Base-by-base conservation (phyloP, 2,797 vertebrate genomes). In the Malacoctenus gilli region DNA sequence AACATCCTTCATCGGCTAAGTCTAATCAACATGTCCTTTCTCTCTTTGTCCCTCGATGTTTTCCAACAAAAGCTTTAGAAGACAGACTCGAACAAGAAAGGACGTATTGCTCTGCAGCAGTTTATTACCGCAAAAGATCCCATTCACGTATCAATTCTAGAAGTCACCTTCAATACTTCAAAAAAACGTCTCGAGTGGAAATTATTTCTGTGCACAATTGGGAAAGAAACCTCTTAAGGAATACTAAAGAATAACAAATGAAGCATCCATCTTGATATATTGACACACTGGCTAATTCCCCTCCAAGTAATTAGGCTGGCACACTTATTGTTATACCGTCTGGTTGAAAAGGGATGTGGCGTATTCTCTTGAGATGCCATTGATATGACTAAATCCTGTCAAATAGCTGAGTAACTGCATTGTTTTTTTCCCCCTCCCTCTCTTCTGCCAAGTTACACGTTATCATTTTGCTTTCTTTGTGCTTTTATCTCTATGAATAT, bases 161-260 rank as follows among this genome's bases (percentile, higher is more conserved):
- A 57, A 84, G 79, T 86, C 84, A 79, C 82, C 83, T 89, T 87
- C 77, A 82, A 90, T 87, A 71, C 69, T 72, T 72, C 66, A 82
- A 68, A 79, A 81, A 72, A 60, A 28, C n/a, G 19, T 19, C 43
- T 63, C 54, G 5, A 44, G 28, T 60, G 65, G 68, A 72, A 82
- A 90, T 79, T 11, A 76, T 67, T n/a, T 53, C 60, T 48, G 44
- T 22, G 37, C 46, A 76, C 64, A 75, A 84, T 54, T 70, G 55
- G 25, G 68, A 74, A 52, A 59, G 68, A 60, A 66, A 69, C 43
- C 50, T 34, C 61, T 50, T 12, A 68, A 57, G n/a, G 44, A 65
- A 76, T 57, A 66, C 54, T 57, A 53, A 49, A 78, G 52, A 85
- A 81, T 62, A 49, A 49, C 23, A 59, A 84, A 77, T 72, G 49